Evolutionary conservation across 2,113 vertebrate species (phyloP).

Genomic region (Brevimyrus niger): DNA sequence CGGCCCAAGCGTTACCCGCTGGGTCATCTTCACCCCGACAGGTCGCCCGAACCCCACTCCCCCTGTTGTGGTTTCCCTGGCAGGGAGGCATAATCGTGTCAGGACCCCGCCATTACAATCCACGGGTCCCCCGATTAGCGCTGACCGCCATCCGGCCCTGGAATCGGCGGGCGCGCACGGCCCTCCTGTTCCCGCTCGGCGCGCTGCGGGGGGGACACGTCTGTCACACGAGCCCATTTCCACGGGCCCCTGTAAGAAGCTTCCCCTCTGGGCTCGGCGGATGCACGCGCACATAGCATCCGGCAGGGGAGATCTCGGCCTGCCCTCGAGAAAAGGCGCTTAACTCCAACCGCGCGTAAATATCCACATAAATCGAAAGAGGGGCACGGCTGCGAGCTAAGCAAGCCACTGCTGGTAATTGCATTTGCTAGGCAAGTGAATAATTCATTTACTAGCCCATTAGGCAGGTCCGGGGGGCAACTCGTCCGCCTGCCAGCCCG

Average conservation of each 20-base stretch:
- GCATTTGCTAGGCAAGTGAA: slow-evolving; percentile 7
- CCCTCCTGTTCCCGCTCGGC: slow-evolving; percentile 33
- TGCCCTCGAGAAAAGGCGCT: background rate
- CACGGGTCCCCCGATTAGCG: background rate
- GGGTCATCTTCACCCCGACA: slow-evolving; percentile 24
- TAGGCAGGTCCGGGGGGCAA: slow-evolving; percentile 1
- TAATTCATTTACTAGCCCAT: slow-evolving; percentile 9
- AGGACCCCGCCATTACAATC: slow-evolving; percentile 26
- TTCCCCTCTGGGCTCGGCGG: background rate
- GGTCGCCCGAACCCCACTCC: slow-evolving; percentile 19
- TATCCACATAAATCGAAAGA: background rate
- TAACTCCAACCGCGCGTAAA: background rate
- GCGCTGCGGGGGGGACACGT: background rate
- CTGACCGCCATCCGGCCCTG: background rate
- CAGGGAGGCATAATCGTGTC: background rate
- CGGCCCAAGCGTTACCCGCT: slow-evolving; percentile 32
- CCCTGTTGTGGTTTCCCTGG: slow-evolving; percentile 28
- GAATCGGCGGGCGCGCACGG: slow-evolving; percentile 43
- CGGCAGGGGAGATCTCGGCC: background rate
- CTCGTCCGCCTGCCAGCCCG: background rate
- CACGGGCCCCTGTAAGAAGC: background rate
- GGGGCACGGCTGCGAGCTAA: background rate
- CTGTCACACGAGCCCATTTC: background rate
- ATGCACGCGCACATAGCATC: background rate
- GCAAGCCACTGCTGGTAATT: slow-evolving; percentile 4